phyloP scores from a whole-genome alignment of 2,113 vertebrate genomes.

The Albula goreensis region DNA sequence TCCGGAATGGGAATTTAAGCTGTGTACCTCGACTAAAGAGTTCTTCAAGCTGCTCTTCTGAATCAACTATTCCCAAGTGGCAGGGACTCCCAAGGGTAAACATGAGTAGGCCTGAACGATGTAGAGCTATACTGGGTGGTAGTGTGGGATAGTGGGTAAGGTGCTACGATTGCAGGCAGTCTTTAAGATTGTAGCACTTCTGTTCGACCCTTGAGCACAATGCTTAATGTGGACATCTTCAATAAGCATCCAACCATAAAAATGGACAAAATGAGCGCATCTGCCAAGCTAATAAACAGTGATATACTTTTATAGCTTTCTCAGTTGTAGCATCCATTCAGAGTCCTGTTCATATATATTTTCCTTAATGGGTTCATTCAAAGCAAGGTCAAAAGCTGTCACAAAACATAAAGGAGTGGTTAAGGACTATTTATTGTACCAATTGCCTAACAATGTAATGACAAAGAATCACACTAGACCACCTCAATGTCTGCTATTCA shows the following conservation, averaged over 20 bases:
- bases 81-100: neutral
- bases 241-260: neutral
- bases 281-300: neutral
- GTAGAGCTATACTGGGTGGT: neutral
- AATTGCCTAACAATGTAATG: neutral
- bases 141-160: no score
- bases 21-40: neutral
- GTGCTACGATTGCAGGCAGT: no score
- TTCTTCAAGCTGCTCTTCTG: neutral
- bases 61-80: neutral
- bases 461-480: neutral
- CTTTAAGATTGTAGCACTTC: neutral
- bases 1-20: neutral
- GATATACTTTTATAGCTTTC: neutral
- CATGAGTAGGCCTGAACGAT: neutral
- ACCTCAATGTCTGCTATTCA: neutral
- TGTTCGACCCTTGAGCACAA: neutral
- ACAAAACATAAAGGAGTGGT: neutral
- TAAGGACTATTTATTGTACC: conserved; percentile 14
- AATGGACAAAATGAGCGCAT: neutral
- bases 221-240: neutral
- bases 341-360: neutral
- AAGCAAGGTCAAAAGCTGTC: neutral
- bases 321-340: neutral
- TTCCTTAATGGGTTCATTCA: conserved; percentile 3